Conservation (phyloP, 2,888 invertebrate species). For the Nebria salina region DNA sequence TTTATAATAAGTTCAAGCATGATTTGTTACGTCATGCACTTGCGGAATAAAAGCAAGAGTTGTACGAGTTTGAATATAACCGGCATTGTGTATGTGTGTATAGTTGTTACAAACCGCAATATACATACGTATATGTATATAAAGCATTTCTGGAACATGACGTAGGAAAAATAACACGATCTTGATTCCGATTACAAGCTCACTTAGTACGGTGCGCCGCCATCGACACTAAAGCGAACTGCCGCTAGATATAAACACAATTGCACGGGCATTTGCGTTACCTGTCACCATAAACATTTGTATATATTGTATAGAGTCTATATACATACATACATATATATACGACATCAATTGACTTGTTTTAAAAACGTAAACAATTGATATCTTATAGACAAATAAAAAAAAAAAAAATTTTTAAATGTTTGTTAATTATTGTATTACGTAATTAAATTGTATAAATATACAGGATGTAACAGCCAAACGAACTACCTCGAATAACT, state of each 20-base stretch:
- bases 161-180: slow-evolving; percentile 34
- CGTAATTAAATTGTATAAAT: too few relatives aligned
- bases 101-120: background rate
- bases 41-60: background rate
- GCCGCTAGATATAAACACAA: background rate
- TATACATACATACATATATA: too few relatives aligned
- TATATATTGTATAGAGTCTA: background rate
- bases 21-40: background rate
- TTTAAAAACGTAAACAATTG: too few relatives aligned
- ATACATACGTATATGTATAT: slow-evolving; percentile 19
- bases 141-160: slow-evolving; percentile 35
- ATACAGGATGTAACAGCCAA: too few relatives aligned
- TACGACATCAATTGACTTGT: too few relatives aligned
- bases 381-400: too few relatives aligned
- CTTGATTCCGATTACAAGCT: slow-evolving; percentile 36
- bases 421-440: too few relatives aligned
- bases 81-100: background rate
- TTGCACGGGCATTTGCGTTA: slow-evolving; percentile 1
- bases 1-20: background rate
- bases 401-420: too few relatives aligned
- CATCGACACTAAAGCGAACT: background rate
- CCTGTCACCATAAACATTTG: slow-evolving; percentile 1
- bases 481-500: too few relatives aligned
- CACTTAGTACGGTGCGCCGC: slow-evolving; percentile 21
- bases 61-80: background rate